These are phyloP conservation scores for Drymodes brunneopygia DNA, from an alignment of 2,113 vertebrate genomes.

Conservation along the genomic window DNA sequence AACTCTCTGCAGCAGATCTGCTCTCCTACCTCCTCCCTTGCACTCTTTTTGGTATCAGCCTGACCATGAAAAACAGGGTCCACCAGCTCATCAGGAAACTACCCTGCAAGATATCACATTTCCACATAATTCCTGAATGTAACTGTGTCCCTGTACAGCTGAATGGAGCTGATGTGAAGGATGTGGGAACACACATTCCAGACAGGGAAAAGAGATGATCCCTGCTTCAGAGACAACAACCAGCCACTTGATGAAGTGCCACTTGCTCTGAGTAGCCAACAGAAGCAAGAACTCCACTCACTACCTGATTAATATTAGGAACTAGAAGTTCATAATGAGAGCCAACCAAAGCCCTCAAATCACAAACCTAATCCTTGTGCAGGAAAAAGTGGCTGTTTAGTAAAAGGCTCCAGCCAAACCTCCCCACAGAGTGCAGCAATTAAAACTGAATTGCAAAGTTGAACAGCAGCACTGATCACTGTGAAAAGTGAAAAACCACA, in stretches of 20 bases:
- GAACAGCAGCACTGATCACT: neutral
- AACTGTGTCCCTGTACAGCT: neutral
- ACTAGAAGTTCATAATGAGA: neutral
- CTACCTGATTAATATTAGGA: neutral
- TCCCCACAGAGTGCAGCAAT: neutral
- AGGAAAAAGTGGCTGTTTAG: neutral
- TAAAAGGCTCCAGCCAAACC: neutral
- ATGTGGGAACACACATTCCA: rapidly evolving
- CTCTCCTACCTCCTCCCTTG: neutral
- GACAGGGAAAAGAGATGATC: neutral
- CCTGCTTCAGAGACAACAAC: neutral
- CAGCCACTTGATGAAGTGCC: neutral
- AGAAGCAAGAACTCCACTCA: neutral
- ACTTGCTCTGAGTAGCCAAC: neutral
- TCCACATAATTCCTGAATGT: neutral
- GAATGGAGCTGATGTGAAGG: neutral
- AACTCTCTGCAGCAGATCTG: neutral
- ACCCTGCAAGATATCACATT: neutral
- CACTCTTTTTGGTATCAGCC: neutral
- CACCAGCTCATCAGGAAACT: neutral
- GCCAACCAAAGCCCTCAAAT: neutral
- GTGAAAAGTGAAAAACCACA: neutral
- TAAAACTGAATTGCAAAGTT: neutral
- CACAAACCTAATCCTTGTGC: neutral
- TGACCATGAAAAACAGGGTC: neutral